Base-by-base conservation (phyloP, 2,113 vertebrate species). In the Nyctereutes procyonoides region DNA sequence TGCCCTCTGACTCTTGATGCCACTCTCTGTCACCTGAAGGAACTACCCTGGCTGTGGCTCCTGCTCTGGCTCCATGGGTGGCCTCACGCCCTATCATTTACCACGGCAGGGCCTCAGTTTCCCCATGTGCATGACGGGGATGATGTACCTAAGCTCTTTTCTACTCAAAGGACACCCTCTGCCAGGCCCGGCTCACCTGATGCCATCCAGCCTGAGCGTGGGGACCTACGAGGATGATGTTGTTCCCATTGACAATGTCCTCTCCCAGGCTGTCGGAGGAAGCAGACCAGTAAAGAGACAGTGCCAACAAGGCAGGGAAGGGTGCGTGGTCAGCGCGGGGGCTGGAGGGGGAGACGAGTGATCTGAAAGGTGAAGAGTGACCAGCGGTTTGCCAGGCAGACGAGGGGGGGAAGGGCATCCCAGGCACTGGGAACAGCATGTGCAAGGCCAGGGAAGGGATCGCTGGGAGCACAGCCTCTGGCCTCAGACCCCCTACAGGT, bases 121-220 rank as follows among this genome's bases (percentile, higher is more conserved):
- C 77, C 38, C 73, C 55, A 8, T 2, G 43, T n/a, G 28, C n/a
- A 55, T 16, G 0, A 9, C 5, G 62, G 53, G n/a, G 30, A 15
- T 5, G 24, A 13, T 51, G 62, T 32, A 86, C 58, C n/a, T 32
- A 6, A 15, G 26, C 65, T 26, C 51, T 32, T 35, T 51, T 69
- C 53, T 51, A 14, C 38, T 24, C 28, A 63, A 69, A 82, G 5
- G 85, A 65, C 67, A 43, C 56, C 26, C 63, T 55, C 56, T 63
- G 4, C 14, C n/a, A 17, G 77, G 13, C 19, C 55, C 1, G 0
- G 35, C 53, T 26, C 22, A 5, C 38, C 38, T 0, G 1, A 9
- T 26, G 38, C 80, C 80, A 51, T 43, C 43, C 51, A 26, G 63
- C 30, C 63, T 17, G 32, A 0, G 8, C 8, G 3, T 15, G 38